Evolutionary conservation across 2,797 vertebrate genomes (phyloP), one percentile per base, ranked within the genome.

Genomic region (Pantherophis alleghaniensis): DNA sequence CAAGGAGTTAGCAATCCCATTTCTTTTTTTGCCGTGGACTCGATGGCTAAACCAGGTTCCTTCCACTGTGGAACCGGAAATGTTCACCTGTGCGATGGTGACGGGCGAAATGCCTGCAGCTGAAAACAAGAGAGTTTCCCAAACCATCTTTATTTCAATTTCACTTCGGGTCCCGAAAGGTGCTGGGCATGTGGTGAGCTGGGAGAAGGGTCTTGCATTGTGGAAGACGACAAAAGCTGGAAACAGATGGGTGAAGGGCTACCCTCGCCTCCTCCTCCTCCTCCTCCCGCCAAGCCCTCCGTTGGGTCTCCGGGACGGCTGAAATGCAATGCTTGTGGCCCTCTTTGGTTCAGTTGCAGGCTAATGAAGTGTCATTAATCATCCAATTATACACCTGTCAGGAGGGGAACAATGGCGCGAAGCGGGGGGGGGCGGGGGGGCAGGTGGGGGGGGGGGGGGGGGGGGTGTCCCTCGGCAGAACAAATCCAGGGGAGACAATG

Each of bases 331-430:
- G 69, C 87, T 66, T 66, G 61, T n/a, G 93, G 69, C 90, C 87
- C 61, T 89, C 69, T 53, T 74, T 93, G 69, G 93, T 93, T 93
- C 93, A 93, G 91, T 93, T 90, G 26, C 93, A 93, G 93, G 93
- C 93, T 93, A 93, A 93, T 89, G 93, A 93, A 93, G 93, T 32
- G 47, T 89, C 90, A 93, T 93, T 93, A 93, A 93, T 93, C 93
- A 93, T 89, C 90, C 93, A 91, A 93, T 93, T 93, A 93, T 93
- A 93, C 87, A 93, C 93, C 93, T 93, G 90, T 93, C 93, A 91
- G 93, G 87, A 90, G 26, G 57, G 66, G 87, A 91, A 93, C 93
- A 93, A 93, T 93, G 32, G 93, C 53, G 2, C 61, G 4, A 14
- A 56, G 86, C 28, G 0, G 1, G 91, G 88, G 88, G 69, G 22